Evolutionary conservation across 1,140 invertebrate species (phyloP), one percentile per base, ranked within the genome.

Genomic region (Bicyclus anynana): DNA sequence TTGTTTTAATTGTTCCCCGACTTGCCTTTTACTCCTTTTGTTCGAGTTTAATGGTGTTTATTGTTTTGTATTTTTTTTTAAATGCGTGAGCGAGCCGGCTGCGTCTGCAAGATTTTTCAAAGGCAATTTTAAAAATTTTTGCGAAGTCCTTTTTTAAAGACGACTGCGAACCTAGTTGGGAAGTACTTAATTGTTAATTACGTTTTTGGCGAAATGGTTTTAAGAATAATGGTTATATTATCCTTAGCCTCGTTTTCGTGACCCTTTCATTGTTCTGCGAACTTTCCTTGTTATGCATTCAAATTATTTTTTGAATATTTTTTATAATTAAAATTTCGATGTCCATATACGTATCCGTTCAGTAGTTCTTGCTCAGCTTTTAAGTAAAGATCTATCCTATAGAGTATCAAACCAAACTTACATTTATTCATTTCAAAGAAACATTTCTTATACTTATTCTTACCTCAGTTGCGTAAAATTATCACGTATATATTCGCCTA

Each of bases 11-110:
- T 86, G 84, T 84, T 73, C 77, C 76, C 76, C 68, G 77, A 82
- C 84, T 86, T 86, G 78, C 74, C 80, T 83, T 87, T 85, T 83
- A 77, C 80, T 79, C 76, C 82, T 86, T 87, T 87, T 87, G 84
- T 87, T 86, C 78, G 67, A 52, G 64, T 73, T 87, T 86, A 87
- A 87, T 87, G 83, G 84, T 71, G 78, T 74, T 82, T 83, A 87
- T 87, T 86, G 82, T 85, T 84, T 83, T 74, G 67, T 67, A 44
- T 70, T 63, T 72, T 62, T 72, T 79, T 80, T 80, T 73, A 64
- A 75, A 78, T 71, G 69, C 74, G 70, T 77, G 62, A 80, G 81
- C 80, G 83, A 82, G 83, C 78, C 80, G 76, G 74, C 76, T 78
- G 73, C 72, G 72, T 77, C 74, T 81, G 79, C 66, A 81, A 83